phyloP scores from a whole-genome alignment of 92 coral and sea anemone genomes.

The Porites lobata region DNA sequence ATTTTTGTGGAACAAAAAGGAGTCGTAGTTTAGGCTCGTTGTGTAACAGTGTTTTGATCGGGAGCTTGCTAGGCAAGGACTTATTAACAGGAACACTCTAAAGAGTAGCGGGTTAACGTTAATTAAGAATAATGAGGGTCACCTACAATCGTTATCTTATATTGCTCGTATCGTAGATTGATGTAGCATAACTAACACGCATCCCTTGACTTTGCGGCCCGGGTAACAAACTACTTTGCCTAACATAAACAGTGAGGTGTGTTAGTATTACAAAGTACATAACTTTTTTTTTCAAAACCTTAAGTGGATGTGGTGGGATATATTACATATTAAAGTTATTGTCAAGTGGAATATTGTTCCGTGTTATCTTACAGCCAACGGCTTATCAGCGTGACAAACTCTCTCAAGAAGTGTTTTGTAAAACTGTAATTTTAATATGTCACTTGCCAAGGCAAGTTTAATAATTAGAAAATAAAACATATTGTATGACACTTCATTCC shows the following conservation, averaged over 20 bases:
- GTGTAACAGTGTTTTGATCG: slow-evolving; percentile 12
- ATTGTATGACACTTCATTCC: not conserved
- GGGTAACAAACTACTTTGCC: not conserved
- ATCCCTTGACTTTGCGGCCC: too few relatives aligned
- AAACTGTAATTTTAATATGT: not conserved
- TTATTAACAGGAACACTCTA: slow-evolving; percentile 9
- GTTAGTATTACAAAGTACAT: too few relatives aligned
- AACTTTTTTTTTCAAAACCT: too few relatives aligned
- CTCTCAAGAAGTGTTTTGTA: not conserved
- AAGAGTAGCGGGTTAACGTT: slow-evolving; percentile 15
- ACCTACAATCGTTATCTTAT: slow-evolving; percentile 10
- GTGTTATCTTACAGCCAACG: slow-evolving; percentile 4
- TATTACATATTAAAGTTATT: not conserved
- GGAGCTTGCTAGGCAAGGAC: slow-evolving; percentile 49
- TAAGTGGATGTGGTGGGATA: not conserved
- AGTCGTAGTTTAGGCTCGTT: slow-evolving; percentile 2
- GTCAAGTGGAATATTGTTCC: not conserved
- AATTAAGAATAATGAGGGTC: slow-evolving; percentile 37
- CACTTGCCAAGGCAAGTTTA: not conserved
- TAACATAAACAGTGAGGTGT: not conserved
- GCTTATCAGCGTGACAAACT: slow-evolving; percentile 38
- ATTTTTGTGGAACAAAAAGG: not conserved
- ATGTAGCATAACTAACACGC: too few relatives aligned
- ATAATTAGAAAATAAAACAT: slow-evolving; percentile 3
- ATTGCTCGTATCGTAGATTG: slow-evolving; percentile 6